Percentiles rank a stretch among this genome's conserved stretches.
Evolutionary conservation across 2,113 vertebrate species (phyloP).

Genomic region (Onychostruthus taczanowskii): DNA sequence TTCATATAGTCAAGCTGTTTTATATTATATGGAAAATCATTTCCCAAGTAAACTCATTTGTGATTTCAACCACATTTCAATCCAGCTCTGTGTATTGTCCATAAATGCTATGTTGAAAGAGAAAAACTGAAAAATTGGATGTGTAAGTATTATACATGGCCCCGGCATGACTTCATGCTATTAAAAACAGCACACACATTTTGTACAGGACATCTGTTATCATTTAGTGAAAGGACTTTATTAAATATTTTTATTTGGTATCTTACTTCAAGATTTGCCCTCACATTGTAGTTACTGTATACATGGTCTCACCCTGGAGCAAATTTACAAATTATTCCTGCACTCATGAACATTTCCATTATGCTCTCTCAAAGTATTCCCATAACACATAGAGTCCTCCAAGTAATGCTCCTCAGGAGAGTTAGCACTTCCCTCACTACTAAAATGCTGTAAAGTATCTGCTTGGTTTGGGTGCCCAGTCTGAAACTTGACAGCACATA

Average conservation of each 20-base stretch:
- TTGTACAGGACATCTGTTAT: neutral
- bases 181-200: neutral
- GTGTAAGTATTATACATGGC: neutral
- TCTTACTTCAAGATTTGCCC: neutral
- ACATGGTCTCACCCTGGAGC: neutral
- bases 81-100: neutral
- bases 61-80: neutral
- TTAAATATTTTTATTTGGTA: neutral
- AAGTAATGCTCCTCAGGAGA: neutral
- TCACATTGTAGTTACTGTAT: neutral
- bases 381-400: neutral
- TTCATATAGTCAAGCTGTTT: neutral
- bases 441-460: neutral
- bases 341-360: neutral
- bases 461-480: neutral
- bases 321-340: neutral
- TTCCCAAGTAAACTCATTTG: neutral
- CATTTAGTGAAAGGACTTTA: neutral
- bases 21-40: neutral
- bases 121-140: neutral
- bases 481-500: neutral
- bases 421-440: neutral
- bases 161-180: fast-evolving
- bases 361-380: neutral
- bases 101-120: neutral